A percentile compares a stretch with the other conserved stretches of the same genome.
phyloP scores from a whole-genome alignment of 2,113 vertebrate species.

The Steatornis caripensis region DNA sequence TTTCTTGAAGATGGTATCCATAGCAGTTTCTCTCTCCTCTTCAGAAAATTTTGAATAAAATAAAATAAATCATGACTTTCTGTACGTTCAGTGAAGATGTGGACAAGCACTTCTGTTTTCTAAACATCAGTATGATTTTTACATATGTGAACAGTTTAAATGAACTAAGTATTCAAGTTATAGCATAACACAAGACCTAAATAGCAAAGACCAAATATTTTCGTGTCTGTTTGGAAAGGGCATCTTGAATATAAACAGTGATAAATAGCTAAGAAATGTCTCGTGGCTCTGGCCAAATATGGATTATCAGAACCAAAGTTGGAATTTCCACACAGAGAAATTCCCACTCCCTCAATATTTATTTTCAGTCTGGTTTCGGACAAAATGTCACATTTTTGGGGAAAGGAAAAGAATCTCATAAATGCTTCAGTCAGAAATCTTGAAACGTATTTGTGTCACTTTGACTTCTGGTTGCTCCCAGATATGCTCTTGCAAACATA shows the following conservation, averaged over 20 bases:
- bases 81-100: not conserved
- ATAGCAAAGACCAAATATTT: not conserved
- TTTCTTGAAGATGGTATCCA: not conserved
- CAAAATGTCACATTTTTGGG: not conserved
- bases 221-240: not conserved
- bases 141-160: not conserved
- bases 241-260: not conserved
- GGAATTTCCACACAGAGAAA: not conserved
- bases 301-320: not conserved
- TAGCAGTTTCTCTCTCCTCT: not conserved
- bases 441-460: not conserved
- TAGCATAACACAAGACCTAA: not conserved
- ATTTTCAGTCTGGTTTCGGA: not conserved
- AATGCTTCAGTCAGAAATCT: not conserved
- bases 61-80: not conserved
- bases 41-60: not conserved
- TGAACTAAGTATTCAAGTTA: not conserved
- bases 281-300: not conserved
- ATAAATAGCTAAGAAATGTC: not conserved
- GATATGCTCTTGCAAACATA: not conserved
- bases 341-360: not conserved
- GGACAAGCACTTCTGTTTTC: not conserved
- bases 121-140: not conserved
- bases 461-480: not conserved
- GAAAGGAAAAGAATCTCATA: not conserved